Evolutionary conservation across 2,113 vertebrate species (phyloP), one percentile per base, ranked within the genome.

Genomic region (Oceanodroma tethys): DNA sequence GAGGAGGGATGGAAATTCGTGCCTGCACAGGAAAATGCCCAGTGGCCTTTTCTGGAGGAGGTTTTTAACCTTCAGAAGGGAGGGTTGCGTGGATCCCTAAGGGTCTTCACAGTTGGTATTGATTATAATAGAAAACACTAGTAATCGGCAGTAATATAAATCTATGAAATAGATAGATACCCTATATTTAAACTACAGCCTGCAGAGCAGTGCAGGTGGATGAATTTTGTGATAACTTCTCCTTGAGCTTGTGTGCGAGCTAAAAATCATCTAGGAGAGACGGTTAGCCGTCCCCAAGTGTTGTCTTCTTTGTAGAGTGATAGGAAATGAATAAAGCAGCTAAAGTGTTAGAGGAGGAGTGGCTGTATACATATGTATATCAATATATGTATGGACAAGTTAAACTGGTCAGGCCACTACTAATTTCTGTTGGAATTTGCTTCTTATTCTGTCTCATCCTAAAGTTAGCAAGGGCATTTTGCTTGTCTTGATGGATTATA

Each of bases 341-440:
- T 67, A 2, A 81, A 48, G 17, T 34, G 13, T 89, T 88, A 27
- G 11, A 87, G 68, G 55, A 78, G 65, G 75, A 68, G 60, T 76
- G 71, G 50, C 63, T 80, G 20, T 63, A 26, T 66, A 23, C 11
- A 22, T 45, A 18, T 7, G 20, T 60, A 25, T 47, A 62, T 48
- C 56, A 80, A 92, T 48, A 36, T 30, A 66, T 11, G 7, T 45
- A 22, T 29, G 36, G 56, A 65, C 95, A 52, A 81, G 96, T 91
- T 91, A 58, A 96, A 96, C 93, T 90, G 88, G 90, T 97, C 87
- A 80, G 88, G 40, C 63, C 52, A 59, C 94, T 91, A 34, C 23
- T 90, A 38, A 81, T 82, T 86, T 84, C 59, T 67, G 6, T 16
- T 90, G 86, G 85, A 85, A 88, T 92, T 93, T 91, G 22, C n/a